A percentile compares a stretch with the other conserved stretches of the same genome.
These are phyloP conservation scores for Delia radicum DNA, from an alignment of 1,140 invertebrate genomes.

Conservation along the genomic window DNA sequence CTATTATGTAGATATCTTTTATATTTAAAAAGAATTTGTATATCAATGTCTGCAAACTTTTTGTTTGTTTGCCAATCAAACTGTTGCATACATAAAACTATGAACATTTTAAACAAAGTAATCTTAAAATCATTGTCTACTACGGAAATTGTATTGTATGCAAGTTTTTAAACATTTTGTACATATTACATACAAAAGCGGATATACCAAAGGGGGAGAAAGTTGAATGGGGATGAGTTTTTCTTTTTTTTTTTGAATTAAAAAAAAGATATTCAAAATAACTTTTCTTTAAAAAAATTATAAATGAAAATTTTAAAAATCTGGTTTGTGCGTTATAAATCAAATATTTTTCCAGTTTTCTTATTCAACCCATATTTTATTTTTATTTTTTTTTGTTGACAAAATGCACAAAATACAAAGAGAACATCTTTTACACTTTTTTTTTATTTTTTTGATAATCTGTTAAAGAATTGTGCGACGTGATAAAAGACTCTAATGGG, in stretches of 20 bases:
- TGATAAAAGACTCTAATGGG: background rate
- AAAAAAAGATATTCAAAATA: too few relatives aligned
- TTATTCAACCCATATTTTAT: too few relatives aligned
- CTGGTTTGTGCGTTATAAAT: background rate
- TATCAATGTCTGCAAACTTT: background rate
- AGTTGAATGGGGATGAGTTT: background rate
- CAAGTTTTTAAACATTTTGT: background rate
- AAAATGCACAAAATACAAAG: background rate
- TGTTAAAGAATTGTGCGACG: background rate
- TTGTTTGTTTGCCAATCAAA: background rate
- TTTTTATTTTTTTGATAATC: background rate
- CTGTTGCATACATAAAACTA: background rate
- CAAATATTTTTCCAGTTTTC: background rate
- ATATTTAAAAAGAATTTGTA: background rate
- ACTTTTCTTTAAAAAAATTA: background rate
- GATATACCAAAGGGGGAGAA: background rate
- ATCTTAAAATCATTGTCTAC: slow-evolving; percentile 22
- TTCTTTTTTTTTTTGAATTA: too few relatives aligned
- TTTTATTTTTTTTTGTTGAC: background rate
- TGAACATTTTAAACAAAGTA: background rate
- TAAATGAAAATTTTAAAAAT: too few relatives aligned
- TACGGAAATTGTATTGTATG: slow-evolving; percentile 26
- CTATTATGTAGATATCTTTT: too few relatives aligned
- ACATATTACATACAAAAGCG: background rate
- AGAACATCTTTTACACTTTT: background rate